Conservation (phyloP, 2,797 vertebrate species). For the Microhierax caerulescens region DNA sequence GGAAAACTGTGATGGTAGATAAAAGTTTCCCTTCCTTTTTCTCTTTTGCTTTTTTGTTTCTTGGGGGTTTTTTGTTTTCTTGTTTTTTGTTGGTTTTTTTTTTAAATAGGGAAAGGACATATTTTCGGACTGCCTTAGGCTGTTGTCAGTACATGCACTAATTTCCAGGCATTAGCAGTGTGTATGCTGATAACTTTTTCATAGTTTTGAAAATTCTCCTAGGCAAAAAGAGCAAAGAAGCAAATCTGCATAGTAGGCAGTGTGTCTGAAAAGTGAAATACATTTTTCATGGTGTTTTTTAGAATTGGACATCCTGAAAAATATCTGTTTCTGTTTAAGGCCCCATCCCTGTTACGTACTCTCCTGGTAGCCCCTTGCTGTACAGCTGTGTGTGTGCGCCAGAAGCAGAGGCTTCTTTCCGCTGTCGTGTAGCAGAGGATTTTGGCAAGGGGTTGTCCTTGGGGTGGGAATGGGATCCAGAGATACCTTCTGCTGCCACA, state of each 20-base stretch:
- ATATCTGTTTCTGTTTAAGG: background rate
- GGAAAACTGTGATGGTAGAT: background rate
- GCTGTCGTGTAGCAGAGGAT: rapidly evolving
- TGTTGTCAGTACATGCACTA: rapidly evolving
- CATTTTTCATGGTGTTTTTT: background rate
- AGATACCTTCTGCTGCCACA: background rate
- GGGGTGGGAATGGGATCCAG: background rate
- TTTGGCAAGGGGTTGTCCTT: background rate
- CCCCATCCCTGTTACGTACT: background rate
- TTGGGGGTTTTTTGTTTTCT: no score
- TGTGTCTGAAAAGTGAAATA: background rate
- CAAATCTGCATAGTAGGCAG: background rate
- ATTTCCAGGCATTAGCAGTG: background rate
- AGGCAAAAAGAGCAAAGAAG: background rate
- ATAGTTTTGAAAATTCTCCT: background rate
- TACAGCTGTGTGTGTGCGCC: background rate
- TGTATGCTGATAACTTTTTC: background rate
- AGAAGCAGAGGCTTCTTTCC: rapidly evolving
- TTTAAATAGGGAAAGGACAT: background rate
- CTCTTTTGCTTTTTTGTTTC: no score
- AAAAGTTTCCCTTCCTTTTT: background rate
- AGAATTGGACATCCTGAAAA: background rate
- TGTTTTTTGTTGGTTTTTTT: background rate
- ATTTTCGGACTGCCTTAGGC: background rate
- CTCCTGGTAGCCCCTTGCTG: background rate